Evolutionary conservation across 2,113 vertebrate species (phyloP), one percentile per base, ranked within the genome.

Genomic region (Pandion haliaetus): DNA sequence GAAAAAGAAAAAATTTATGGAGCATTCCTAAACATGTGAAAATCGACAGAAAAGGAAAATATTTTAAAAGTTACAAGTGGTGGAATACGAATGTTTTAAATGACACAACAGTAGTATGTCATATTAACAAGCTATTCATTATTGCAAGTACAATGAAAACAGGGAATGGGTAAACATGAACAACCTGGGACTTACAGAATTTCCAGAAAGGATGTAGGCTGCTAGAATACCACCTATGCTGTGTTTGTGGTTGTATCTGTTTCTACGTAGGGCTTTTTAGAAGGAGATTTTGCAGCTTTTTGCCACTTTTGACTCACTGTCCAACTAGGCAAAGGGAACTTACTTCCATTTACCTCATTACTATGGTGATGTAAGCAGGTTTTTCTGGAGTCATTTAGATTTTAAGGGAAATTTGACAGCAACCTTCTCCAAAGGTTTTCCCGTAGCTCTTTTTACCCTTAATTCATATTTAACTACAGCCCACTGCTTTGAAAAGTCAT

Each of bases 341-440:
- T 23, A 31, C 45, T 74, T 79, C 9, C 12, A 44, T 65, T n/a
- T 82, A 23, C 19, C 10, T 70, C 17, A 61, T 52, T 84, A 52
- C 19, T 61, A 23, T 2, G 2, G 6, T 34, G 31, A 52, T 17
- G 3, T 32, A 77, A 57, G 7, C 15, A 11, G 8, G 3, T 0
- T 0, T 34, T 69, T 52, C 36, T 9, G 3, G 9, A 21, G 3
- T n/a, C 1, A 49, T 4, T 78, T 61, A 20, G 10, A 25, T 49
- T 87, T 59, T 74, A 80, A 54, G 23, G 4, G 13, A 73, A 45
- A 26, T 71, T 17, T 58, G 20, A 59, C 19, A 79, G 11, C 8
- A 67, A 8, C 8, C 6, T 40, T 71, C 18, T 44, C 15, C 25
- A 59, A 61, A 85, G 12, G 5, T 52, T 50, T 79, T 42, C 23